Percentiles rank a stretch among this genome's conserved stretches.
Conservation (phyloP, 2,797 vertebrate species). For the Bradypodion ventrale region DNA sequence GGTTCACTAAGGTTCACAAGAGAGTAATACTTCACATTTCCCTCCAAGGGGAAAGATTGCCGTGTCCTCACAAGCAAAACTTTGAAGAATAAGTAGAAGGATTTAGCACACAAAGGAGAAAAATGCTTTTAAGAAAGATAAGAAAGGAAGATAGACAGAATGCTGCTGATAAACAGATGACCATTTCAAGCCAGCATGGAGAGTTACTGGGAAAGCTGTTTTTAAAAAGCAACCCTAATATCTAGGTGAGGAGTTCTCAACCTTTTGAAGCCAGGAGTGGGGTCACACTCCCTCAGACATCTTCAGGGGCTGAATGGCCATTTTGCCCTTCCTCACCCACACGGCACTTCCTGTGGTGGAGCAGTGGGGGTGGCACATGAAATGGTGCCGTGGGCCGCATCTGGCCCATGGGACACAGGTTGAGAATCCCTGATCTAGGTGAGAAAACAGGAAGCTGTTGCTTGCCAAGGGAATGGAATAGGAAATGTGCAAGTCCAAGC, state of each 20-base stretch:
- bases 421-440: too few relatives aligned
- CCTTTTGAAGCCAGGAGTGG: too few relatives aligned
- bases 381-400: too few relatives aligned
- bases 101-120: background rate
- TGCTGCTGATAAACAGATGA: background rate
- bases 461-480: conserved; percentile 4
- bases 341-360: too few relatives aligned
- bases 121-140: background rate
- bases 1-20: background rate
- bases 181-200: background rate
- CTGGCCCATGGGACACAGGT: too few relatives aligned
- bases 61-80: background rate
- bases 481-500: conserved; percentile 37
- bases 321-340: too few relatives aligned
- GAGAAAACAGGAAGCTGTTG: conserved; percentile 14
- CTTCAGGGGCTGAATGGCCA: too few relatives aligned
- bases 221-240: background rate
- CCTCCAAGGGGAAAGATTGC: background rate
- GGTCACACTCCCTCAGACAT: too few relatives aligned
- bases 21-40: background rate
- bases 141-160: background rate
- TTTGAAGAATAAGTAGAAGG: background rate
- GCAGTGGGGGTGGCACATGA: too few relatives aligned
- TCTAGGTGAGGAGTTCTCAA: conserved; percentile 22
- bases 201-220: background rate